phyloP scores from a whole-genome alignment of 2,888 invertebrate genomes.

The Brachylomia viminalis region DNA sequence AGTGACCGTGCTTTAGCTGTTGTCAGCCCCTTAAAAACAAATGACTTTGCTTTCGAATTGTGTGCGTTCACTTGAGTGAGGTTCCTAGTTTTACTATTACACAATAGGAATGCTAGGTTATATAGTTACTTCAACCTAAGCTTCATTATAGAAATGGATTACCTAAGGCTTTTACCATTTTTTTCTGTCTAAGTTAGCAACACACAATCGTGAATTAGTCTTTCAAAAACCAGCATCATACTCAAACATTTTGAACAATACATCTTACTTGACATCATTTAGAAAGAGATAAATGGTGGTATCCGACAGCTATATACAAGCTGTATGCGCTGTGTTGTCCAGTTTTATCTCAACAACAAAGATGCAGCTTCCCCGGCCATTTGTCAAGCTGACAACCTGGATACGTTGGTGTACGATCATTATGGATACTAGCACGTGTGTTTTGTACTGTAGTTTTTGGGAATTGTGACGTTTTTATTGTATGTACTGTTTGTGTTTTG shows the following conservation, averaged over 20 bases:
- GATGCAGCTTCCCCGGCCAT: constrained; percentile 54
- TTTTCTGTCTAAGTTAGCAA: background rate
- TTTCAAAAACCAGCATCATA: constrained; percentile 3
- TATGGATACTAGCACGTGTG: constrained; percentile 43
- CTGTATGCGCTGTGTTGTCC: constrained; percentile 43
- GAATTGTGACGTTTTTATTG: constrained; percentile 8
- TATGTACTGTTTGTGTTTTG: background rate
- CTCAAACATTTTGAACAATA: constrained; percentile 34
- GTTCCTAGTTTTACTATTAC: background rate
- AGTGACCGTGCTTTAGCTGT: no score
- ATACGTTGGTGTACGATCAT: constrained; percentile 40
- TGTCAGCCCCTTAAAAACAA: no score
- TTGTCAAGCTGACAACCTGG: constrained; percentile 60
- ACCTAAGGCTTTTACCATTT: no score
- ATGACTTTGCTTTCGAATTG: no score
- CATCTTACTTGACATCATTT: constrained; percentile 59
- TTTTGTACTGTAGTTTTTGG: constrained; percentile 23
- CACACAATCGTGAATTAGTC: background rate
- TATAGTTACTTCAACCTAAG: background rate
- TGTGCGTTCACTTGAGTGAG: background rate
- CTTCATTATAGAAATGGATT: no score
- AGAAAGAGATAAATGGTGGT: constrained; percentile 57
- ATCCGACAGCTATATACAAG: constrained; percentile 35
- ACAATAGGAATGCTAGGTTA: background rate
- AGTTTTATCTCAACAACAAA: constrained; percentile 64